Base-by-base conservation (phyloP, 2,888 invertebrate genomes). In the Rosalia funebris region DNA sequence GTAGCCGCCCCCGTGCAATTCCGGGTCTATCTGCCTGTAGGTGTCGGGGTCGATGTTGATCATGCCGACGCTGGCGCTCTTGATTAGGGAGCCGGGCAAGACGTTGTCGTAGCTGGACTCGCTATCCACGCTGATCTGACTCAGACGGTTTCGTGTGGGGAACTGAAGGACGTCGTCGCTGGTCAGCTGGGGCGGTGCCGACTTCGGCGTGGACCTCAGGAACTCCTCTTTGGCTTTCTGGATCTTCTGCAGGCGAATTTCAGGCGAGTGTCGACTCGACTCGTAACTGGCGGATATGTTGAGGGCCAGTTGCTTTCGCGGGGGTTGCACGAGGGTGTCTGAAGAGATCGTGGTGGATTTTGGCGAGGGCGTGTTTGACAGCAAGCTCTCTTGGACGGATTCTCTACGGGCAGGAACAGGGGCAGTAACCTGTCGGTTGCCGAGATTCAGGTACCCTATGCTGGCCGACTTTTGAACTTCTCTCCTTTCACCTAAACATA, bases 11-110 rank as follows among this genome's bases (percentile, higher is more conserved):
- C 76, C 74, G 57, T 81, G 81, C 31, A 77, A 68, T 59, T 79
- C 80, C 0, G 80, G 77, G 69, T 79, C 84, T 11, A 89, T 83
- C 65, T 87, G 82, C 66, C 84, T 85, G 81, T 87, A 89, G 0
- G 86, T 83, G 16, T 86, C 85, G 2, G 85, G 81, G 63, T 89
- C 89, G 0, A 89, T 84, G 69, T 89, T 88, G 57, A 91, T 90
- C 87, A 91, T 90, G n/a, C 91, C 91, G 0, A 88, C 91, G 65
- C 91, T 91, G 0, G 89, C 88, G 20, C 91, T 91, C 71, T 92
- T 89, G 0, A 88, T 85, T n/a, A 90, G 78, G 5, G 83, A 69
- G 2, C 83, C 79, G 50, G 85, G 84, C 41, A 54, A 57, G 77
- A 68, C 68, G 1, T 74, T 71, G 77, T 82, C 79, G 58, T 69